Evolutionary conservation across 2,797 vertebrate genomes (phyloP).

Genomic region (Cynopterus sphinx): DNA sequence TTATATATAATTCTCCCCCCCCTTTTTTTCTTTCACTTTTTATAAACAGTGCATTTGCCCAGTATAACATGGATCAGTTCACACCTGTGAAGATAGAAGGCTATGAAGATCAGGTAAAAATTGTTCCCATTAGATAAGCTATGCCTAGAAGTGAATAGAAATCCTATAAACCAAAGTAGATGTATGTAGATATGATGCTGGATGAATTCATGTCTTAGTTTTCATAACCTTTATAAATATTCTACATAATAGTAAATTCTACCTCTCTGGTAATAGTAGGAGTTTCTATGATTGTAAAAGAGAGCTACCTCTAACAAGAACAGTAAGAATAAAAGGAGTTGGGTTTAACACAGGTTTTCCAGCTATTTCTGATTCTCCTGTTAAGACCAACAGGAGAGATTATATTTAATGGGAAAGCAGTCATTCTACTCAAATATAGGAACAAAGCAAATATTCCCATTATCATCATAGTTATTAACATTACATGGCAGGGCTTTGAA

Average conservation of each 20-base stretch:
- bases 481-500: neutral
- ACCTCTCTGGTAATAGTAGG: neutral
- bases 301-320: neutral
- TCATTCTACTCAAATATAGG: neutral
- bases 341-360: neutral
- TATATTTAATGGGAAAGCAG: neutral
- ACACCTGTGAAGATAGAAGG: slow-evolving; percentile 93
- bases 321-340: slow-evolving; percentile 7
- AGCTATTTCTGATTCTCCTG: slow-evolving; percentile 1
- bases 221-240: slow-evolving; percentile 36
- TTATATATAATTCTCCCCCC: neutral
- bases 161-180: neutral
- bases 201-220: slow-evolving; percentile 1
- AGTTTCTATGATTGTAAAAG: neutral
- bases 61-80: slow-evolving; percentile 99
- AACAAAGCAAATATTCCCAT: neutral
- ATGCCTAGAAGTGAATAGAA: neutral
- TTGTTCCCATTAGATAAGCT: slow-evolving; percentile 10
- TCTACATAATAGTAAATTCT: slow-evolving; percentile 19
- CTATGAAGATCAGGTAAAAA: slow-evolving; percentile 92
- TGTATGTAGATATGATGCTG: slow-evolving; percentile 23
- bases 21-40: slow-evolving; percentile 12
- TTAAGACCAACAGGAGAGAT: slow-evolving; percentile 9
- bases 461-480: neutral
- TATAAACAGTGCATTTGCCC: slow-evolving; percentile 93